Evolutionary conservation across 2,888 invertebrate species (phyloP).

Genomic region (Aphidoletes aphidimyza): DNA sequence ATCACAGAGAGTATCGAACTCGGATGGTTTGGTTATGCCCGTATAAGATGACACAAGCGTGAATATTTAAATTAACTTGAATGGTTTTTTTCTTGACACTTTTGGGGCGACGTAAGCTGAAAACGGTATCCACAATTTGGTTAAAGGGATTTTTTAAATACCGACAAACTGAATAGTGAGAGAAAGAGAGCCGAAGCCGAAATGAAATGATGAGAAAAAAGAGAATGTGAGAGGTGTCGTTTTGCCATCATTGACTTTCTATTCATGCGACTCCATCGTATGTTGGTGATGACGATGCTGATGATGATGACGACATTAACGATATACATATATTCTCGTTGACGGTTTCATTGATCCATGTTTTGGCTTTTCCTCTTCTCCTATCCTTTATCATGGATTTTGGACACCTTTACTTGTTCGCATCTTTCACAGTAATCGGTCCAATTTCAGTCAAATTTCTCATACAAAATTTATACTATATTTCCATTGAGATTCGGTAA

Average conservation of each 20-base stretch:
- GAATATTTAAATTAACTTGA: not conserved
- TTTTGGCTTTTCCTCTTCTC: no score
- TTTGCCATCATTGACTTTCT: slow-evolving; percentile 18
- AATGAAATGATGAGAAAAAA: slow-evolving; percentile 3
- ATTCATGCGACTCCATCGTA: not conserved
- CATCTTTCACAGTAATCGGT: no score
- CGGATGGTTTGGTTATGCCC: no score
- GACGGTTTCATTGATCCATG: not conserved
- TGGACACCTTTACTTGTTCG: no score
- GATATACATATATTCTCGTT: not conserved
- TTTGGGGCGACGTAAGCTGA: not conserved
- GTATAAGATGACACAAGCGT: not conserved
- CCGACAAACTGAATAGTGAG: not conserved
- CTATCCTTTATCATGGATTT: no score
- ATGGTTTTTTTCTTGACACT: slow-evolving; percentile 25
- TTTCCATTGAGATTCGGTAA: no score
- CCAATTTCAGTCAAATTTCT: no score
- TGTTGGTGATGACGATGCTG: not conserved
- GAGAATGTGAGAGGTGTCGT: slow-evolving; percentile 16
- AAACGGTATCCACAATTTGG: not conserved
- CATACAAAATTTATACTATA: no score
- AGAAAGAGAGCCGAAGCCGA: not conserved
- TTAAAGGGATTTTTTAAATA: not conserved
- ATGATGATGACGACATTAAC: not conserved
- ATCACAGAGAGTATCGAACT: no score